Percentiles rank a stretch among this genome's conserved stretches.
Conservation (phyloP, 1,140 invertebrate genomes). For the Drosophila repleta region DNA sequence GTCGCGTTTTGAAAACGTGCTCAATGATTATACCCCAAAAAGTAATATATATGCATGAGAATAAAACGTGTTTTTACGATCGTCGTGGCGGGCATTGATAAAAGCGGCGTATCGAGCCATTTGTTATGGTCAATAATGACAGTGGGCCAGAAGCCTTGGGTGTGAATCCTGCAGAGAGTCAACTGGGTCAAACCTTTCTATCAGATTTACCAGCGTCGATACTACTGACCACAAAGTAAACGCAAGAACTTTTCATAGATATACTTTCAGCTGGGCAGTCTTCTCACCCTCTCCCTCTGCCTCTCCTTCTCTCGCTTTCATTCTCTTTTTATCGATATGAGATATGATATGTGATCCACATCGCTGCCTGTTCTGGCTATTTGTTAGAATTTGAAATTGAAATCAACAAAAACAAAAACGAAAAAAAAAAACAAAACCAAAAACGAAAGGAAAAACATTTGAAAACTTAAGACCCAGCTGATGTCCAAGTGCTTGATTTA, state of each 20-base stretch:
- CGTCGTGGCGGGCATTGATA: conserved; percentile 50
- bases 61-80: conserved; percentile 68
- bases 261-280: conserved; percentile 6
- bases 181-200: conserved; percentile 6
- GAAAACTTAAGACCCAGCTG: conserved; percentile 52
- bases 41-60: neutral
- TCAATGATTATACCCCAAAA: conserved; percentile 43
- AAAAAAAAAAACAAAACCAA: no score
- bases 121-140: conserved; percentile 26
- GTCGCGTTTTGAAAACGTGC: conserved; percentile 71
- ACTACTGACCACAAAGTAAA: conserved; percentile 14
- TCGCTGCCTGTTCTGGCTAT: conserved; percentile 22
- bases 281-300: neutral
- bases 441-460: neutral
- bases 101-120: conserved; percentile 40
- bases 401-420: conserved; percentile 7
- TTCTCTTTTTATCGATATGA: conserved; percentile 33
- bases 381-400: conserved; percentile 35
- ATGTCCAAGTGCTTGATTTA: conserved; percentile 62
- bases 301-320: neutral
- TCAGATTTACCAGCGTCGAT: conserved; percentile 31
- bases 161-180: neutral
- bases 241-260: conserved; percentile 12
- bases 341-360: conserved; percentile 69
- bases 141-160: neutral